Percentiles rank a stretch among this genome's conserved stretches.
Evolutionary conservation across 2,797 vertebrate genomes (phyloP).

Genomic region (Lacerta agilis): DNA sequence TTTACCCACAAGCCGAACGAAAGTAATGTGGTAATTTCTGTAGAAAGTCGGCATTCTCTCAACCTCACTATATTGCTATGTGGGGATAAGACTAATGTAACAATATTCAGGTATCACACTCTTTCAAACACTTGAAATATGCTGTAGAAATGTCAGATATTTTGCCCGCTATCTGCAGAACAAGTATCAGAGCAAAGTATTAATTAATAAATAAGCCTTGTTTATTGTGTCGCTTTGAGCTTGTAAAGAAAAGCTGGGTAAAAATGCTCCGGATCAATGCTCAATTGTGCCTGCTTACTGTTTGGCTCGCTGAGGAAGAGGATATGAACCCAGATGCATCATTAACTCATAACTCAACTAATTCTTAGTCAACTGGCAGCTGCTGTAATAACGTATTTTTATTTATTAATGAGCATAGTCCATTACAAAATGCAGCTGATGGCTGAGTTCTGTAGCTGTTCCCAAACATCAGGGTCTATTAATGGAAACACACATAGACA

Average conservation of each 20-base stretch:
- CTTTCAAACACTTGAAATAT: not conserved
- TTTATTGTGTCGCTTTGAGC: not conserved
- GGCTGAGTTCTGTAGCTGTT: constrained; percentile 39
- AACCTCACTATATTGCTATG: not conserved
- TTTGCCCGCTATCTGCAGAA: not conserved
- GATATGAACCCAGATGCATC: constrained; percentile 55
- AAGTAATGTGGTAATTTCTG: not conserved
- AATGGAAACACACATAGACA: not conserved
- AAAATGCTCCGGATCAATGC: constrained; percentile 36
- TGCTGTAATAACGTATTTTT: constrained; percentile 36
- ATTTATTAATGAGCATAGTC: constrained; percentile 56
- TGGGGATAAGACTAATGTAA: not conserved
- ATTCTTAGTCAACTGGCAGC: constrained; percentile 59
- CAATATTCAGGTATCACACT: not conserved
- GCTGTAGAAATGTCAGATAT: not conserved
- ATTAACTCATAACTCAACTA: not conserved
- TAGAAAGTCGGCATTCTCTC: not conserved
- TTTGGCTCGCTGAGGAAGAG: constrained; percentile 35
- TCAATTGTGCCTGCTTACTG: constrained; percentile 48
- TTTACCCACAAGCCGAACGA: not conserved
- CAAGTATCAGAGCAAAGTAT: not conserved
- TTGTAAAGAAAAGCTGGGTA: constrained; percentile 23
- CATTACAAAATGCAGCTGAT: constrained; percentile 53
- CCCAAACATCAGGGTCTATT: constrained; percentile 54
- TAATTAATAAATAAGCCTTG: not conserved